These are phyloP conservation scores for Subacronicta megacephala DNA, from an alignment of 2,888 invertebrate genomes.

Conservation along the genomic window DNA sequence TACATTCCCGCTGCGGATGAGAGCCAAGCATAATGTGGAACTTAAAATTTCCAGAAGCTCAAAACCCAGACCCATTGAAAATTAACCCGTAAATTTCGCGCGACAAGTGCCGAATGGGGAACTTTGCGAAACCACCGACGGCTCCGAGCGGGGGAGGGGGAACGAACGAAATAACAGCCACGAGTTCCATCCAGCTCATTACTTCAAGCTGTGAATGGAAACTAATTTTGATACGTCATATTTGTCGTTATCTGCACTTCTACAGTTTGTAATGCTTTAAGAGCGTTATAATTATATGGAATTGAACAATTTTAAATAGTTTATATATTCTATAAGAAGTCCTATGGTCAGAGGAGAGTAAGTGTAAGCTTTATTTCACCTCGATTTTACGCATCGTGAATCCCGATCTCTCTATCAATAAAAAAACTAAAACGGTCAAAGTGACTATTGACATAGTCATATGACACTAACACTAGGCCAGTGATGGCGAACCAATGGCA, in stretches of 20 bases:
- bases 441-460: too few relatives aligned
- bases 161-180: constrained; percentile 51
- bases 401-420: too few relatives aligned
- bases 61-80: constrained; percentile 83
- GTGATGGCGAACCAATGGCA: too few relatives aligned
- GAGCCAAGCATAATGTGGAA: constrained; percentile 73
- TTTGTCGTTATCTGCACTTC: constrained; percentile 29
- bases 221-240: constrained; percentile 55
- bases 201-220: constrained; percentile 65
- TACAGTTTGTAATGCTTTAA: background rate
- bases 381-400: too few relatives aligned
- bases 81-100: constrained; percentile 88
- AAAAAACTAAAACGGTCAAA: too few relatives aligned
- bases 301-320: too few relatives aligned
- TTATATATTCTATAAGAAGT: too few relatives aligned
- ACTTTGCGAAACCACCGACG: constrained; percentile 86
- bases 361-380: too few relatives aligned
- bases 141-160: constrained; percentile 60
- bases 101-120: constrained; percentile 86
- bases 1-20: constrained; percentile 60
- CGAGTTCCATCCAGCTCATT: constrained; percentile 75
- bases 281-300: too few relatives aligned
- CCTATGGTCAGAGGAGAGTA: too few relatives aligned
- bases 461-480: too few relatives aligned
- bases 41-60: constrained; percentile 82